Base-by-base conservation (phyloP, 2,888 invertebrate species). In the Elysia crispata region DNA sequence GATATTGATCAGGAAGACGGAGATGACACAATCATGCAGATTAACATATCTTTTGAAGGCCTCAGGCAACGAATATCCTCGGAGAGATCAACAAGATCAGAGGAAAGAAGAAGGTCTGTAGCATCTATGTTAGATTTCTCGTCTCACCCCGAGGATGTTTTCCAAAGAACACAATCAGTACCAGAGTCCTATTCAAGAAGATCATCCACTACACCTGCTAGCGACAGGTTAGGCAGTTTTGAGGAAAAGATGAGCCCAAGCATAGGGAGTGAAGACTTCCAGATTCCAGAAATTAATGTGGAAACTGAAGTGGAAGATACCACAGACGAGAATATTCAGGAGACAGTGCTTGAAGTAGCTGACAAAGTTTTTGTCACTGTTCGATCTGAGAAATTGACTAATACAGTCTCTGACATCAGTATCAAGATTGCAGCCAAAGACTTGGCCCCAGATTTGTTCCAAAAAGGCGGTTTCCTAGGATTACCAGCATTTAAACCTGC, bases 41-140 rank as follows among this genome's bases (percentile, higher is more conserved):
- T 78, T n/a, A 77, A 82, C 69, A 76, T 78, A 33, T 82, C 73
- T 18, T 80, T 79, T 69, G 79, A 79, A 33, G 79, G 62, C 50
- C 60, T 70, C n/a, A 49, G 76, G 72, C 75, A 80, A 33, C 67
- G 72, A 20, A 30, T 76, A 6, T n/a, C 62, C 41, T 60, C 66
- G 8, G 69, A 72, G 70, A 77, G 54, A 13, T 49, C 73, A 31
- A 1, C 54, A 20, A 66, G 41, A 50, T 11, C 66, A 28, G 31
- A 41, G 50, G 79, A 74, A 30, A 79, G 79, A 25, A 79, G 73
- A 54, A 50, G 73, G 28, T 77, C 77, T 57, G 72, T 77, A 41
- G 41, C 41, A 41, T 41, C 41, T 6, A 41, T 41, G 41, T 41
- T 41, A 6, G 41, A 41, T 41, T 41, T 41, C 11, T 3, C 41